Evolutionary conservation across 2,113 vertebrate species (phyloP).

Genomic region (Pungitius pungitius): DNA sequence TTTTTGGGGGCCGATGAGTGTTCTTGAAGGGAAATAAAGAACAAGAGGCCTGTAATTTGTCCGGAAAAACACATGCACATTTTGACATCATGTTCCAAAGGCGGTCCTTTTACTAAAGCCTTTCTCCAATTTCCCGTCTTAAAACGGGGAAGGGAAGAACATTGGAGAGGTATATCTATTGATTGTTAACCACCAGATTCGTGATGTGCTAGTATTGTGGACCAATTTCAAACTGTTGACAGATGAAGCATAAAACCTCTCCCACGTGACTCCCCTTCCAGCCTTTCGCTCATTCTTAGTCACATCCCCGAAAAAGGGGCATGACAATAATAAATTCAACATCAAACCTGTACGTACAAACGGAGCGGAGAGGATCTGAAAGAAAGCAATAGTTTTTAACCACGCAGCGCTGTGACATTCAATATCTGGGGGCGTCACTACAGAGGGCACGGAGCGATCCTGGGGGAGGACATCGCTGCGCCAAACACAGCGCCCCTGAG

Average conservation of each 20-base stretch:
- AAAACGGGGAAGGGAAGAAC: conserved; percentile 44
- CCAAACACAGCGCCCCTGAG: conserved; percentile 39
- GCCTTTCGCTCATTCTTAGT: conserved; percentile 76
- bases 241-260: conserved; percentile 70
- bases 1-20: conserved; percentile 35
- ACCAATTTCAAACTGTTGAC: conserved; percentile 70
- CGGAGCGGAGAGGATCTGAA: conserved; percentile 66
- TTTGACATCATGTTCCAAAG: conserved; percentile 61
- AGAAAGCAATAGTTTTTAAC: conserved; percentile 76
- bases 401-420: conserved; percentile 71
- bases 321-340: conserved; percentile 82
- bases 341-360: conserved; percentile 78
- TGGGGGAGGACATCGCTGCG: conserved; percentile 58
- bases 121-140: conserved; percentile 56
- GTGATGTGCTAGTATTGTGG: conserved; percentile 55
- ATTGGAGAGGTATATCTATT: conserved; percentile 52
- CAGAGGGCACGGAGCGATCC: conserved; percentile 61
- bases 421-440: conserved; percentile 55
- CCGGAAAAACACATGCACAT: conserved; percentile 44
- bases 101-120: conserved; percentile 51
- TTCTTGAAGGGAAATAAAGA: conserved; percentile 41
- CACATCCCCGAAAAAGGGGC: conserved; percentile 78
- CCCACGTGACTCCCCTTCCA: conserved; percentile 69
- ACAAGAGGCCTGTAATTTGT: conserved; percentile 39
- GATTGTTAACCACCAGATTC: conserved; percentile 62